Evolutionary conservation across 2,113 vertebrate genomes (phyloP).

Genomic region (Piaya cayana): DNA sequence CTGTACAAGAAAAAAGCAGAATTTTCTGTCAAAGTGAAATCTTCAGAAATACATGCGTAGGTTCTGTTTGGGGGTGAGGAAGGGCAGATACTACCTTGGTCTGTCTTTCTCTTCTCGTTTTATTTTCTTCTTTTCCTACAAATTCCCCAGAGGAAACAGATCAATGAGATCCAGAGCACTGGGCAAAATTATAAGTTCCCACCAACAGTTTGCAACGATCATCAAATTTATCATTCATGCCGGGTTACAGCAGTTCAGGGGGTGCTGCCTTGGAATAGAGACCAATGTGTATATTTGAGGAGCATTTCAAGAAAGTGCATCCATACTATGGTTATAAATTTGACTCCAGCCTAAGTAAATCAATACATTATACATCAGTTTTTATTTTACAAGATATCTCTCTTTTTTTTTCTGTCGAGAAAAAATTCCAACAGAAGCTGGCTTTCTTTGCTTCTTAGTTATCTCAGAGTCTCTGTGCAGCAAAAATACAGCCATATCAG

Average conservation of each 20-base stretch:
- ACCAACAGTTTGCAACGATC: not conserved
- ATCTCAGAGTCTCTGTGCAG: not conserved
- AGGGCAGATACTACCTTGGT: not conserved
- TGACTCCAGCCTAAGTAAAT: not conserved
- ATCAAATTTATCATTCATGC: not conserved
- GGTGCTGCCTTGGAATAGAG: not conserved
- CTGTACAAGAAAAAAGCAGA: not conserved
- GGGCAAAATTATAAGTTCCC: not conserved
- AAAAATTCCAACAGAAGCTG: not conserved
- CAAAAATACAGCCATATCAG: not conserved
- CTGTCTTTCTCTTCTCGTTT: not conserved
- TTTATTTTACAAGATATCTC: not conserved
- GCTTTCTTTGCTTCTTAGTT: not conserved
- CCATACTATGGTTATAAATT: not conserved
- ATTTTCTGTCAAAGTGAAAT: not conserved
- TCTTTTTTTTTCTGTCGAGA: not conserved
- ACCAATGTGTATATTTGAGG: not conserved
- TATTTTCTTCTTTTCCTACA: not conserved
- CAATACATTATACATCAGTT: rapidly evolving
- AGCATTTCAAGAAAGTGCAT: not conserved
- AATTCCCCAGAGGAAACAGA: not conserved
- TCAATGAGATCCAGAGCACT: not conserved
- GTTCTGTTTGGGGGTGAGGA: rapidly evolving
- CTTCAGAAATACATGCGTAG: not conserved
- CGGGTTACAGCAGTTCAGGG: rapidly evolving